Evolutionary conservation across 2,888 invertebrate genomes (phyloP).

Genomic region (Xanthorhoe designata): DNA sequence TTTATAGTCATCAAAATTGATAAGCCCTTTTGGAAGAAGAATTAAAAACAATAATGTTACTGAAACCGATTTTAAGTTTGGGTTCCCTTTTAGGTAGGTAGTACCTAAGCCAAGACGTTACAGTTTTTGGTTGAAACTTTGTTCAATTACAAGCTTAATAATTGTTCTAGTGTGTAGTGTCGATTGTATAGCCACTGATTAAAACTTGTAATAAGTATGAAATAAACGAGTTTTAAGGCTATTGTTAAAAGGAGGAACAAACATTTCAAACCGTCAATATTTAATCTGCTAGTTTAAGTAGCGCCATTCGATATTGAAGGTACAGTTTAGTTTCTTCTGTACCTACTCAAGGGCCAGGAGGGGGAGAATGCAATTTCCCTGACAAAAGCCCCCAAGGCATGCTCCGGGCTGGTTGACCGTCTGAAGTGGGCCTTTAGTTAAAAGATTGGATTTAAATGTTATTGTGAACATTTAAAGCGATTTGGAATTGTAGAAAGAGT

Average conservation of each 20-base stretch:
- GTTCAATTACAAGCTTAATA: background rate
- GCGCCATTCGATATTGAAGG: slow-evolving; percentile 30
- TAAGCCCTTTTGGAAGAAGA: too few species aligned
- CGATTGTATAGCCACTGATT: too few species aligned
- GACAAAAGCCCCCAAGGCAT: slow-evolving; percentile 65
- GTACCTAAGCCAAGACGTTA: too few species aligned
- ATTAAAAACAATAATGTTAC: too few species aligned
- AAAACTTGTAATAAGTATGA: too few species aligned
- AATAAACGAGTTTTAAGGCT: too few species aligned
- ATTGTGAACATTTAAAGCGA: slow-evolving; percentile 4
- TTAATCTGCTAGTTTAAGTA: slow-evolving; percentile 21
- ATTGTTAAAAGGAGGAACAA: too few species aligned
- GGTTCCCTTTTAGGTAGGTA: too few species aligned
- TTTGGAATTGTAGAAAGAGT: background rate
- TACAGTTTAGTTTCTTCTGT: slow-evolving; percentile 50
- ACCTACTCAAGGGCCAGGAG: slow-evolving; percentile 43
- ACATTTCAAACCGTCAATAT: background rate
- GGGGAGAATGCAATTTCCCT: slow-evolving; percentile 77
- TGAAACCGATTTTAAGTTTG: too few species aligned
- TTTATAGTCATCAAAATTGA: too few species aligned
- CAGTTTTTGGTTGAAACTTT: background rate
- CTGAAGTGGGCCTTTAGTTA: slow-evolving; percentile 45
- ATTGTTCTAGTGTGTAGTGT: too few species aligned
- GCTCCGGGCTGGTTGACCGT: slow-evolving; percentile 58
- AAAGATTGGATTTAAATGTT: slow-evolving; percentile 27